These are phyloP conservation scores for Notarius lentiginosus DNA, from an alignment of 2,113 vertebrate species.

Conservation along the genomic window DNA sequence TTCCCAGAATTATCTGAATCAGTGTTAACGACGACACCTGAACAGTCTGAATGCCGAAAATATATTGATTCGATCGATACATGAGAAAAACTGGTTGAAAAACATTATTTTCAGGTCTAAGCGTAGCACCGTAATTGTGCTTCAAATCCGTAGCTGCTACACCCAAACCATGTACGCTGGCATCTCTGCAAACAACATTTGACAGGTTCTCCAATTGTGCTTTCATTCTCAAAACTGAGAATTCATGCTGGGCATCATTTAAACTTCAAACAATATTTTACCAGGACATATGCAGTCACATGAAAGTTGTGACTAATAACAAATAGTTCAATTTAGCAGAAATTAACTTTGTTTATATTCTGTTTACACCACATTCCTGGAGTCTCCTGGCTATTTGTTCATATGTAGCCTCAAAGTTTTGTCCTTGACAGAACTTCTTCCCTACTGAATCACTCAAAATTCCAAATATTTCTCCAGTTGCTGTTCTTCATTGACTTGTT, in stretches of 20 bases:
- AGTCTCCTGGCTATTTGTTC: neutral
- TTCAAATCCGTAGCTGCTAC: no score
- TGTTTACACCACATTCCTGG: neutral
- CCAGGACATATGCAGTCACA: neutral
- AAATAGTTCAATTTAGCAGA: neutral
- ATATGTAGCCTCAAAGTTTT: neutral
- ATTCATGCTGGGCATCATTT: neutral
- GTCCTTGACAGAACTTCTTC: neutral
- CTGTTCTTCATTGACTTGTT: neutral
- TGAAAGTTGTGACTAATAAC: neutral
- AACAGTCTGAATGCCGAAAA: no score
- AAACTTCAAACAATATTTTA: neutral
- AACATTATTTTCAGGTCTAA: no score
- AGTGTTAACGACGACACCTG: no score
- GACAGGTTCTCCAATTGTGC: neutral
- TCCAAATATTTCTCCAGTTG: neutral
- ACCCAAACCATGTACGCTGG: no score
- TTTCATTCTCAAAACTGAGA: neutral
- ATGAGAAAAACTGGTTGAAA: no score
- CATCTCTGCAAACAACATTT: neutral
- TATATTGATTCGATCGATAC: no score
- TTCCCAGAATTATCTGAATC: no score
- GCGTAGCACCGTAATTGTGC: no score
- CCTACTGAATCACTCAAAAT: neutral
- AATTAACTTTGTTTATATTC: neutral